Percentiles rank a stretch among this genome's conserved stretches.
Evolutionary conservation across 2,797 vertebrate genomes (phyloP).

Genomic region (Spatula clypeata): DNA sequence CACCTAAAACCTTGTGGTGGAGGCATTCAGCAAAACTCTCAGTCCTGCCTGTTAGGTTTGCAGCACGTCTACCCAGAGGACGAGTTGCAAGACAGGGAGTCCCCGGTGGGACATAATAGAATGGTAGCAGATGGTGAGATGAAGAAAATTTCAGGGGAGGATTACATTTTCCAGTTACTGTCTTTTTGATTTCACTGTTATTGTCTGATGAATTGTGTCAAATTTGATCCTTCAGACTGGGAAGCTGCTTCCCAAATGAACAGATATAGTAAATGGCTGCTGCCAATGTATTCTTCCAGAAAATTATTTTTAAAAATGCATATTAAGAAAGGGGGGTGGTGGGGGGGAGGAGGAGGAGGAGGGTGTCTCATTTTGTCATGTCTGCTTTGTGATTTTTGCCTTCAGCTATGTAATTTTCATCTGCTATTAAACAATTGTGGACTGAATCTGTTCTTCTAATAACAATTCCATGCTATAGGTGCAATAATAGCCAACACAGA

Average conservation of each 20-base stretch:
- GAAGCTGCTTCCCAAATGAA: slow-evolving; percentile 64
- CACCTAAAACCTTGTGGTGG: not conserved
- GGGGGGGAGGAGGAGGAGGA: too few species aligned
- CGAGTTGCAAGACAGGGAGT: slow-evolving; percentile 49
- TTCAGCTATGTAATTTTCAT: not conserved
- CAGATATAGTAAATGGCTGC: slow-evolving; percentile 51
- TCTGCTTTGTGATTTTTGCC: not conserved
- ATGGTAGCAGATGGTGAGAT: slow-evolving; percentile 72
- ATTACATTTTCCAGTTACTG: slow-evolving; percentile 73
- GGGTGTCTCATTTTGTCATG: not conserved
- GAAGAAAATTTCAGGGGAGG: slow-evolving; percentile 70
- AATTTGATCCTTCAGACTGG: slow-evolving; percentile 69
- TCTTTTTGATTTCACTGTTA: slow-evolving; percentile 74
- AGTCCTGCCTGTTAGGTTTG: slow-evolving; percentile 12
- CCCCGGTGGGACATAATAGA: slow-evolving; percentile 64
- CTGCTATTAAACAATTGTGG: not conserved
- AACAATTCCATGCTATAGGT: not conserved
- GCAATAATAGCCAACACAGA: slow-evolving; percentile 18
- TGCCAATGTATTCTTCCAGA: slow-evolving; percentile 34
- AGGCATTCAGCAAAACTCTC: not conserved
- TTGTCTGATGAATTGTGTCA: slow-evolving; percentile 76
- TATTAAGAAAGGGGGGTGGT: not conserved
- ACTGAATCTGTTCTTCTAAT: not conserved
- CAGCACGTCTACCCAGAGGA: slow-evolving; percentile 48
- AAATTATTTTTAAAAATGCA: slow-evolving; percentile 54